A percentile compares a stretch with the other conserved stretches of the same genome.
Conservation (phyloP, 2,797 vertebrate species). For the Sebastes iracundus region DNA sequence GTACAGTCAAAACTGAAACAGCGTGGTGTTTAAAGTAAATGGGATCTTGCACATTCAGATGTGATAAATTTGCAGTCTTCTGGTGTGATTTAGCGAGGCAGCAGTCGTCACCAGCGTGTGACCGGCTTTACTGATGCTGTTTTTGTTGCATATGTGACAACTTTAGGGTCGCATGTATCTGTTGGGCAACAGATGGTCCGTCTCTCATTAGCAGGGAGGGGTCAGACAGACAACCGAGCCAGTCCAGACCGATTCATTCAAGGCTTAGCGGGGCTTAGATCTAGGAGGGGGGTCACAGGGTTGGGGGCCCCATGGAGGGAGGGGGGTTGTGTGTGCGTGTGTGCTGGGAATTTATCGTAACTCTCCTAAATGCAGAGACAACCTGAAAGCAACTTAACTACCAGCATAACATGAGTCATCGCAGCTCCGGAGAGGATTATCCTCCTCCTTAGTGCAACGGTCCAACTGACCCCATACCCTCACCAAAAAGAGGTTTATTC, state of each 20-base stretch:
- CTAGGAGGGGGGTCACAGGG: slow-evolving; percentile 25
- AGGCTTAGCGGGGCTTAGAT: slow-evolving; percentile 75
- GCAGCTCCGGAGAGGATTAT: slow-evolving; percentile 51
- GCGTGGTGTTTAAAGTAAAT: not conserved
- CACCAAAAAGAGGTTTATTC: no score
- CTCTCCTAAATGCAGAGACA: slow-evolving; percentile 37
- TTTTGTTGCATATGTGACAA: slow-evolving; percentile 58
- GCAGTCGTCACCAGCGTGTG: not conserved
- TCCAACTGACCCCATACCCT: slow-evolving; percentile 2
- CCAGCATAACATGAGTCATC: slow-evolving; percentile 34
- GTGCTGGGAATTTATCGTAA: slow-evolving; percentile 21
- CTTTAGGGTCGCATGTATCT: slow-evolving; percentile 35
- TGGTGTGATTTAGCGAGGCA: not conserved
- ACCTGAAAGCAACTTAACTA: slow-evolving; percentile 55
- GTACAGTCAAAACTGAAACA: not conserved
- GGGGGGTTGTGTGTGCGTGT: not conserved
- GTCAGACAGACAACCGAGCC: slow-evolving; percentile 71
- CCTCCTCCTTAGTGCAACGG: slow-evolving; percentile 27
- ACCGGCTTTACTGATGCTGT: slow-evolving; percentile 4
- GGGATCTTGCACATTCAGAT: not conserved
- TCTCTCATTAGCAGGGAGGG: slow-evolving; percentile 62
- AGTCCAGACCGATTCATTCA: slow-evolving; percentile 72
- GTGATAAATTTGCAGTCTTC: not conserved
- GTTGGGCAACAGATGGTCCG: slow-evolving; percentile 73
- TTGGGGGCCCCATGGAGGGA: slow-evolving; percentile 17